Conservation (phyloP, 2,113 vertebrate genomes). For the Todiramphus chloris region DNA sequence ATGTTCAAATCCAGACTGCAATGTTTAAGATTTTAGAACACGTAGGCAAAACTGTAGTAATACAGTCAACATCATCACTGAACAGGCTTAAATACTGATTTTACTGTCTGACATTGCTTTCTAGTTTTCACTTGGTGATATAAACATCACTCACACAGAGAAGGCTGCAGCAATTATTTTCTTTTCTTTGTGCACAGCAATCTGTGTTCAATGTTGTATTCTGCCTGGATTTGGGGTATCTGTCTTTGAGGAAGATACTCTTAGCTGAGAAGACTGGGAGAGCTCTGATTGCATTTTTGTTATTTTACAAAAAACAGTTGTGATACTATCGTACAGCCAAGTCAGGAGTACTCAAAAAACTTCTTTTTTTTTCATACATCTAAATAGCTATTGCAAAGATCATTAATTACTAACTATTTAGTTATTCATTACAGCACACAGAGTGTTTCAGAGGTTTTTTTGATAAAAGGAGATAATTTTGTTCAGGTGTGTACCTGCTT, state of each 20-base stretch:
- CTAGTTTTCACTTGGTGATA: neutral
- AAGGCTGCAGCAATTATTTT: neutral
- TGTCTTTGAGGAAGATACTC: neutral
- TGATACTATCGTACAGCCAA: neutral
- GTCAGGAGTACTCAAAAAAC: neutral
- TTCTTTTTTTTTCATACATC: neutral
- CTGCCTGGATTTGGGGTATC: neutral
- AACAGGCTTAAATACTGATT: neutral
- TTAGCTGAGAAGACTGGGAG: neutral
- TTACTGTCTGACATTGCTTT: neutral
- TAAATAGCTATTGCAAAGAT: neutral
- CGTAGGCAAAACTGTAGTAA: neutral
- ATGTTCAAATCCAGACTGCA: neutral
- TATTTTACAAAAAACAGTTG: neutral
- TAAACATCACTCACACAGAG: neutral
- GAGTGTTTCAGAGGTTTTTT: neutral
- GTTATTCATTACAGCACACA: neutral
- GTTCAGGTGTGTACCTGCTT: neutral
- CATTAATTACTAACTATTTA: neutral
- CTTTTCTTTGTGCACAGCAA: neutral
- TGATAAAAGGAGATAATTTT: neutral
- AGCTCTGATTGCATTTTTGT: neutral
- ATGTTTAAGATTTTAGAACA: neutral
- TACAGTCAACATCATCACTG: neutral
- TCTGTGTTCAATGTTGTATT: neutral